Conservation (phyloP, 2,797 vertebrate genomes). For the Mus spretus region DNA sequence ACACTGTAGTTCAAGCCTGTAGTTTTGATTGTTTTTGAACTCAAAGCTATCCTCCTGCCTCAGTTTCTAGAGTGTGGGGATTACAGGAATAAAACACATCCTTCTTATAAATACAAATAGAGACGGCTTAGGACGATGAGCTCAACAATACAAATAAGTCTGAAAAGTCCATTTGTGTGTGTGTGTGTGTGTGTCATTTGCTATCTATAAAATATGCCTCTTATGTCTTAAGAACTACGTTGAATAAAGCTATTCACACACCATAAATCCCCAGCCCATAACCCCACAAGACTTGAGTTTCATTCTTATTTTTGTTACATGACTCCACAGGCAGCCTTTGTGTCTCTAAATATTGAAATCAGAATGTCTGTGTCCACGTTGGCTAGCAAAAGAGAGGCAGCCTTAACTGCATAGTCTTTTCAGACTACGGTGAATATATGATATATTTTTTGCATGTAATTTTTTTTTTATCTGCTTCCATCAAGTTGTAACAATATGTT, state of each 20-base stretch:
- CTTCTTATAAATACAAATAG: conserved; percentile 52
- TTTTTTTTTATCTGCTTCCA: conserved; percentile 86
- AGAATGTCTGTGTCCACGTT: conserved; percentile 36
- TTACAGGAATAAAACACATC: not conserved
- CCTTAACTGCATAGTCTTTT: conserved; percentile 67
- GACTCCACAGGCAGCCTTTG: conserved; percentile 67
- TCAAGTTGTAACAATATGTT: conserved; percentile 89
- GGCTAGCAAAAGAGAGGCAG: conserved; percentile 52
- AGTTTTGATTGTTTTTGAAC: not conserved
- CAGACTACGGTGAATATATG: conserved; percentile 66
- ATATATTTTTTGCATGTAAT: conserved; percentile 83
- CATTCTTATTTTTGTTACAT: conserved; percentile 72
- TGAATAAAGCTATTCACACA: conserved; percentile 65
- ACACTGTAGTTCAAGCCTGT: not conserved
- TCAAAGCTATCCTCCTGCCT: not conserved
- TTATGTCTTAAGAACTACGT: conserved; percentile 50
- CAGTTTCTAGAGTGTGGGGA: not conserved
- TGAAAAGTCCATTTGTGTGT: not conserved
- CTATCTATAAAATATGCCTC: conserved; percentile 49
- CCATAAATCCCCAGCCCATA: conserved; percentile 28
- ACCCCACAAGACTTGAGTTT: conserved; percentile 65
- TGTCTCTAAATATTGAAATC: conserved; percentile 78
- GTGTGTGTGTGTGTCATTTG: not conserved
- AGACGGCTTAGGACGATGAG: conserved; percentile 44
- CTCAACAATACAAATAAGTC: not conserved